These are phyloP conservation scores for Piscicola geometra DNA, from an alignment of 2,888 invertebrate genomes.

Conservation along the genomic window DNA sequence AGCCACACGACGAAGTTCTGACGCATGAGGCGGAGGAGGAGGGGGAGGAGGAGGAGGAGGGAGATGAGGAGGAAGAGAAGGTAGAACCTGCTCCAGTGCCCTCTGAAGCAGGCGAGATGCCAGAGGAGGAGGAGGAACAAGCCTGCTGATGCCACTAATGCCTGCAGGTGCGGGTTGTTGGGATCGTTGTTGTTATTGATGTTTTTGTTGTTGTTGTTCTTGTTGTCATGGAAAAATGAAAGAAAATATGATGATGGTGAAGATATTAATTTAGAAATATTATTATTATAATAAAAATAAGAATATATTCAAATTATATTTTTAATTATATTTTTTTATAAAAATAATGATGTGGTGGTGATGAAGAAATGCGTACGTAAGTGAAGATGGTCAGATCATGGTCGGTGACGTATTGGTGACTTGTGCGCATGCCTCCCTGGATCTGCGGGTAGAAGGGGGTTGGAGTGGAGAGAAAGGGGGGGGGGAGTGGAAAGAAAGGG, in stretches of 20 bases:
- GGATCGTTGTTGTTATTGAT: too few relatives aligned
- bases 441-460: neutral
- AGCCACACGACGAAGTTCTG: neutral
- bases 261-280: too few relatives aligned
- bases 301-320: too few relatives aligned
- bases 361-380: neutral
- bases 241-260: too few relatives aligned
- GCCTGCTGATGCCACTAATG: neutral
- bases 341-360: too few relatives aligned
- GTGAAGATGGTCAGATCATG: constrained; percentile 1
- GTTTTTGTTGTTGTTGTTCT: too few relatives aligned
- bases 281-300: too few relatives aligned
- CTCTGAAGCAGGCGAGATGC: neutral
- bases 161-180: too few relatives aligned
- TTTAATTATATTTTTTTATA: too few relatives aligned
- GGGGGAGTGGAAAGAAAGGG: too few relatives aligned
- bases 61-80: neutral
- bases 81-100: neutral
- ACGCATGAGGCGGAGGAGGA: neutral
- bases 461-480: neutral
- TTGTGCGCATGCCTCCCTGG: neutral
- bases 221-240: too few relatives aligned
- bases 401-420: neutral
- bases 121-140: neutral
- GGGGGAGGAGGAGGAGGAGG: neutral